Base-by-base conservation (phyloP, 2,113 vertebrate species). In the Zosterops hypoxanthus region DNA sequence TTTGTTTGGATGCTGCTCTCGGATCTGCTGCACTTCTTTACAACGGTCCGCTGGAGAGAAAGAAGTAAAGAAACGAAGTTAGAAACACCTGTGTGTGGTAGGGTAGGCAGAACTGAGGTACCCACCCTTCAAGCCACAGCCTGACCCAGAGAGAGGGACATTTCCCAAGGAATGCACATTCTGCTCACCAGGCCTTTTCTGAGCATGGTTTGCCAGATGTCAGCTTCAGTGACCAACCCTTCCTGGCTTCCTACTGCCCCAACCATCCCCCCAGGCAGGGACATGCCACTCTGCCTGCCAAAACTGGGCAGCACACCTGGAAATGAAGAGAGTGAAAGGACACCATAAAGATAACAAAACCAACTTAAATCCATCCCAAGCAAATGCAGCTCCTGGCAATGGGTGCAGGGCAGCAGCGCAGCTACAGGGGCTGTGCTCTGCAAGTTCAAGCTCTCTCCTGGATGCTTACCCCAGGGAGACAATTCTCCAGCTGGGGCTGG, bases 11-110 rank as follows among this genome's bases (percentile, higher is more conserved):
- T 99, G 99, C 97, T 99, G 99, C 72, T 99, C 99, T 12, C 99
- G 98, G 97, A 99, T 99, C 98, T 99, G 99, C 97, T 99, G 99
- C 59, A 99, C 99, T 97, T 99, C 99, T 97, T 99, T 99, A 98
- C 99, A 99, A 90, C 99, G 99, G 95, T 99, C 99, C 96, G 98
- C 99, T 99, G 97, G 47, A 66, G 92, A 70, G 73, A 93, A 60
- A 89, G 94, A 29, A 87, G 59, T 2, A 53, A 64, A 80, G 25
- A 39, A 53, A 80, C 2, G 1, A 23, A 34, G 72, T 95, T 36
- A 94, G 52, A 44, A 88, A 63, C 36, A 19, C 2, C 14, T 11
- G 47, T 12, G 76, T 53, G 33, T 22, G 53, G 17, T 5, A 28
- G 20, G 17, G 53, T 68, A 83, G 31, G n/a, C 13, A 77, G 63